A percentile compares a stretch with the other conserved stretches of the same genome.
Evolutionary conservation across 2,113 vertebrate species (phyloP).

Genomic region (Elgaria multicarinata): DNA sequence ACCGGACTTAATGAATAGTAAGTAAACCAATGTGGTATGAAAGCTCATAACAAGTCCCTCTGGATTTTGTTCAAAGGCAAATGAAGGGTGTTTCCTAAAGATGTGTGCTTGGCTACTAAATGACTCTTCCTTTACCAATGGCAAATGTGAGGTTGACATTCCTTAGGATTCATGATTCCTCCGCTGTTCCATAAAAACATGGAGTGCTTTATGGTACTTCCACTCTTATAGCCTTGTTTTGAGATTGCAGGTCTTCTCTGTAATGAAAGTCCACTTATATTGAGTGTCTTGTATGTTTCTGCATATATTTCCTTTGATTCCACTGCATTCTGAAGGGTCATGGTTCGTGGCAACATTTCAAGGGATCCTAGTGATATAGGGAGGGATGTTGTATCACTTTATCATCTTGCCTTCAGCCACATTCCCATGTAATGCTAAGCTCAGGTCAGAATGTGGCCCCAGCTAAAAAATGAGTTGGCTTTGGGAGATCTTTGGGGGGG

Average conservation of each 20-base stretch:
- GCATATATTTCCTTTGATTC: not conserved
- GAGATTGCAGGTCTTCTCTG: not conserved
- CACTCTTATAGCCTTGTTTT: not conserved
- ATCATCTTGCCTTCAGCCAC: not conserved
- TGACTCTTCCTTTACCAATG: not conserved
- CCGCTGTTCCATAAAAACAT: not conserved
- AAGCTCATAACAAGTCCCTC: not conserved
- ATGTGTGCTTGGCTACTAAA: not conserved
- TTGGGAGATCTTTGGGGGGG: constrained; percentile 19
- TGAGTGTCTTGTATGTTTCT: not conserved
- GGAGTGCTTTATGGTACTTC: not conserved
- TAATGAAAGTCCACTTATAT: not conserved
- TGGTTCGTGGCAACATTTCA: not conserved
- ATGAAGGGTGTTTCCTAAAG: not conserved
- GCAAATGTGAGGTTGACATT: not conserved
- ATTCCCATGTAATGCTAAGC: not conserved
- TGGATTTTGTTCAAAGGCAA: not conserved
- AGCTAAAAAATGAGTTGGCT: not conserved
- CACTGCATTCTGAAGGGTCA: not conserved
- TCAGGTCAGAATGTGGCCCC: not conserved
- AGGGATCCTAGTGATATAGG: too few relatives aligned
- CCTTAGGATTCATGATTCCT: not conserved
- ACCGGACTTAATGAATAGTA: not conserved
- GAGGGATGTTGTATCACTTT: not conserved
- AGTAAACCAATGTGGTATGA: not conserved